These are phyloP conservation scores for Orius insidiosus DNA, from an alignment of 1,140 invertebrate genomes.

Conservation along the genomic window DNA sequence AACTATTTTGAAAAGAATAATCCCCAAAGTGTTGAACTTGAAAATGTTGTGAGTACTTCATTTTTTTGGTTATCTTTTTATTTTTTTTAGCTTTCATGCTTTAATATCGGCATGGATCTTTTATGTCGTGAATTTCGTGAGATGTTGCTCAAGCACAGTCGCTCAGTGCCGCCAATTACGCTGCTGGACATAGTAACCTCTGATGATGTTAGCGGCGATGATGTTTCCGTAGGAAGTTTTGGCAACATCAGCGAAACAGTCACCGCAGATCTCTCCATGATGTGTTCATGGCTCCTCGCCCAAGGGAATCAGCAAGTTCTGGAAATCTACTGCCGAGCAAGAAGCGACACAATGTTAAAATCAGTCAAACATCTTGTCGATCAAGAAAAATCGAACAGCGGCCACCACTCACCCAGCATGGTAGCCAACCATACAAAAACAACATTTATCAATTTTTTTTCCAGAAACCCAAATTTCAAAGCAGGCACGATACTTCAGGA, in stretches of 20 bases:
- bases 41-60: constrained; percentile 60
- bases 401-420: constrained; percentile 25
- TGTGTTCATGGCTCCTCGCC: constrained; percentile 67
- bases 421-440: constrained; percentile 20
- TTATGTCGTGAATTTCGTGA: constrained; percentile 78
- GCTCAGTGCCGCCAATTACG: constrained; percentile 65
- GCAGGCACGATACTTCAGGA: constrained; percentile 34
- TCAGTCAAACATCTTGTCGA: constrained; percentile 62
- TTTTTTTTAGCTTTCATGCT: constrained; percentile 43
- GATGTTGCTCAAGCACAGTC: constrained; percentile 66
- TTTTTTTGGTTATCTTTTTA: constrained; percentile 1
- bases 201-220: constrained; percentile 43
- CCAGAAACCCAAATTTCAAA: constrained; percentile 31
- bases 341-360: constrained; percentile 55
- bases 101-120: constrained; percentile 51
- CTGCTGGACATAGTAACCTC: constrained; percentile 68
- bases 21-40: constrained; percentile 80
- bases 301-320: constrained; percentile 63
- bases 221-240: constrained; percentile 10
- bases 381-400: constrained; percentile 59
- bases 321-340: constrained; percentile 59
- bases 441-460: too few species aligned
- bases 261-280: constrained; percentile 51
- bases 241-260: constrained; percentile 31
- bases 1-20: constrained; percentile 87